phyloP scores from a whole-genome alignment of 1,140 invertebrate species.

The Acromyrmex heyeri region DNA sequence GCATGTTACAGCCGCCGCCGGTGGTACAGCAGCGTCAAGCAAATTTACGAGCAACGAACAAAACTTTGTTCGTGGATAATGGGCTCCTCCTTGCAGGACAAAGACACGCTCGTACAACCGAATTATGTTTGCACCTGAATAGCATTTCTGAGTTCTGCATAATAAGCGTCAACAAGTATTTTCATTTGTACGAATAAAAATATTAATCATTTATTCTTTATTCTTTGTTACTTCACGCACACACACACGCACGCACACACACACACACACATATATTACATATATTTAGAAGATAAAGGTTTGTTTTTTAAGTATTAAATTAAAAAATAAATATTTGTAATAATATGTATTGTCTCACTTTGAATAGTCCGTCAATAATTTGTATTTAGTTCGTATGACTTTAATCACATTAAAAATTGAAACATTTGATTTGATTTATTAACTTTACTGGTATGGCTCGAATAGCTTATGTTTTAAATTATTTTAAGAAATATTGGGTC shows the following conservation, averaged over 20 bases:
- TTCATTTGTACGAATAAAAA: slow-evolving; percentile 24
- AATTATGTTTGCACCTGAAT: slow-evolving; percentile 55
- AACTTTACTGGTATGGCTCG: no score
- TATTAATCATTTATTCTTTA: neutral
- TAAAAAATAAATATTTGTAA: neutral
- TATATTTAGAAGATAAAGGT: neutral
- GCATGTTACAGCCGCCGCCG: slow-evolving; percentile 59
- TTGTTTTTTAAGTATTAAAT: neutral
- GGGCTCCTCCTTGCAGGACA: slow-evolving; percentile 32
- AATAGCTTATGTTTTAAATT: no score
- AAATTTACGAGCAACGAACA: slow-evolving; percentile 63
- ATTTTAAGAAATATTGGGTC: no score
- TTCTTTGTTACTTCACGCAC: neutral
- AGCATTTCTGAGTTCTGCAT: slow-evolving; percentile 22
- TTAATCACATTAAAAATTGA: no score
- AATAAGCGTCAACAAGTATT: slow-evolving; percentile 57
- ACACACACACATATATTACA: neutral
- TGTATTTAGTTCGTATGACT: no score
- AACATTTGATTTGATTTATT: no score
- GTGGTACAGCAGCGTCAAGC: slow-evolving; percentile 48
- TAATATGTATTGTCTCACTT: no score
- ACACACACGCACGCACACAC: no score
- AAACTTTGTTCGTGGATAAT: slow-evolving; percentile 56
- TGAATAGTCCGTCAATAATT: no score
- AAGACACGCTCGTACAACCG: slow-evolving; percentile 37